Base-by-base conservation (phyloP, 2,113 vertebrate genomes). In the Tachycineta bicolor region DNA sequence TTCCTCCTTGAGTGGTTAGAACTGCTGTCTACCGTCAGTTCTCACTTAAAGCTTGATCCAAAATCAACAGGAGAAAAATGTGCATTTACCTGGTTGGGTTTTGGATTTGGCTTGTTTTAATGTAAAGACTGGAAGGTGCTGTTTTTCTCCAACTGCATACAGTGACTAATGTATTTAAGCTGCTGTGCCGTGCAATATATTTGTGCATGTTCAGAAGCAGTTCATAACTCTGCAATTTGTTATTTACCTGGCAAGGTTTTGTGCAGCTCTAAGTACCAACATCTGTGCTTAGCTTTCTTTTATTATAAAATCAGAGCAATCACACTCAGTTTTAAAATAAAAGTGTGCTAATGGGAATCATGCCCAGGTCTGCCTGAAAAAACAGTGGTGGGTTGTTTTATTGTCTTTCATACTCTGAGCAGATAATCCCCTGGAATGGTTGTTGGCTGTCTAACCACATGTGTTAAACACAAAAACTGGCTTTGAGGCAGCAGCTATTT, bases 321-420 rank as follows among this genome's bases (percentile, higher is more conserved):
- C 33, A 12, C 69, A 58, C 28, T 65, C 34, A 56, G 82, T 93
- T 94, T 78, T 93, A 86, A 89, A 80, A 81, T 76, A 75, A 89
- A 90, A 96, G 87, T 60, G 69, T 58, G 64, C 52, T 56, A 88
- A 78, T 77, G 82, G 89, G 87, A 92, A 82, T 86, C 81, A n/a
- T 93, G 92, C 93, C 94, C 71, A 58, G 39, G 37, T 93, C 92
- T 93, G 86, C 34, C 88, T 93, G 93, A 88, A 89, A 93, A 90
- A 50, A 1, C 0, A 1, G 6, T 89, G 75, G 77, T 62, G 44
- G 44, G 56, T 92, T 91, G 55, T 96, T 96, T 89, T 95, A 83
- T 91, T 92, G 86, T 94, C 80, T 96, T 94, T 86, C 77, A 65
- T 68, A 26, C 71, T 87, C 80, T 85, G 86, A 95, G 90, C 90